phyloP scores from a whole-genome alignment of 2,797 vertebrate genomes.

The Acrossocheilus wenchowensis region DNA sequence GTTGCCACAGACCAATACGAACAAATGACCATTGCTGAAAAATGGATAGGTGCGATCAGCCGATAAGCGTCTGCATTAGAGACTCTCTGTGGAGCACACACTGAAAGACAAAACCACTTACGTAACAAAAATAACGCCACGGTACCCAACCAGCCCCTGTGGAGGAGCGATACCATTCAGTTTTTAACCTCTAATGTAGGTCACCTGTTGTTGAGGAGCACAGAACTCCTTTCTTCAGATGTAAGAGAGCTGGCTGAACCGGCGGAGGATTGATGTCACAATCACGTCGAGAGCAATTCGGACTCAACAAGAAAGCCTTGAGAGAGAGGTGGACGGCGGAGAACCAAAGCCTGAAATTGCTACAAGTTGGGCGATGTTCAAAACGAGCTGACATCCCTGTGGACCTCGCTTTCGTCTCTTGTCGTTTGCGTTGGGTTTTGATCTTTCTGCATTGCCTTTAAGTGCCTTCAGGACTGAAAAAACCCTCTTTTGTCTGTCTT shows the following conservation, averaged over 20 bases:
- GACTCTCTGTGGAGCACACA: constrained; percentile 20
- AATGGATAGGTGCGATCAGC: constrained; percentile 3
- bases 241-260: constrained; percentile 44
- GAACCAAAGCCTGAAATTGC: constrained; percentile 33
- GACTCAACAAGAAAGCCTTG: not conserved
- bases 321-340: constrained; percentile 47
- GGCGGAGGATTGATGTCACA: constrained; percentile 29
- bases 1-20: not conserved
- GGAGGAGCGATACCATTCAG: constrained; percentile 59
- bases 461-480: constrained; percentile 79
- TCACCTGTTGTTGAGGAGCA: constrained; percentile 62
- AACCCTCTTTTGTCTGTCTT: constrained; percentile 17
- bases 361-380: constrained; percentile 23
- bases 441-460: constrained; percentile 71
- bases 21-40: constrained; percentile 4
- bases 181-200: constrained; percentile 55
- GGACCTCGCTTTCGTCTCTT: constrained; percentile 57
- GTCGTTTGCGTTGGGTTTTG: constrained; percentile 66
- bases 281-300: constrained; percentile 21
- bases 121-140: constrained; percentile 67
- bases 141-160: constrained; percentile 54
- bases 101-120: constrained; percentile 61
- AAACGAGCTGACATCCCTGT: constrained; percentile 42
- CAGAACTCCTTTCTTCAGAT: constrained; percentile 52
- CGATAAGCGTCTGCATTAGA: constrained; percentile 32